phyloP scores from a whole-genome alignment of 2,113 vertebrate species.

The Syngnathus floridae region DNA sequence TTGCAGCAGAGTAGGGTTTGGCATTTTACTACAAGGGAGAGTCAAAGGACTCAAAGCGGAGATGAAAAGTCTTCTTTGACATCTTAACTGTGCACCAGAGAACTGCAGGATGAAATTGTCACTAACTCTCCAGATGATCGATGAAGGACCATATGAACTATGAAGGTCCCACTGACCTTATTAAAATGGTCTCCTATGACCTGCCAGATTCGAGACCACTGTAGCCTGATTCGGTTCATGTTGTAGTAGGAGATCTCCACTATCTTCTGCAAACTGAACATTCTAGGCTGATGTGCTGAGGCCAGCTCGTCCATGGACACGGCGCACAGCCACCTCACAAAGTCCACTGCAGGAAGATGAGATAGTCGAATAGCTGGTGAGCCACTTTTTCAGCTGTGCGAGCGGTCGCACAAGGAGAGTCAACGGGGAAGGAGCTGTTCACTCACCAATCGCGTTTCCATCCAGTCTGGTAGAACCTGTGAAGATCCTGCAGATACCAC shows the following conservation, averaged over 20 bases:
- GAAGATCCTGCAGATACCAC: conserved; percentile 80
- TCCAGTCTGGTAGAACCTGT: conserved; percentile 93
- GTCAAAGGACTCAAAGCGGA: too few species aligned
- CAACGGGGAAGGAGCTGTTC: not conserved
- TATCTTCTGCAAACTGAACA: conserved; percentile 98
- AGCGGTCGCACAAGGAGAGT: not conserved
- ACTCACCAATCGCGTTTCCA: conserved; percentile 92
- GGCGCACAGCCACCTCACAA: conserved; percentile 92
- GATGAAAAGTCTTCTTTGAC: too few species aligned
- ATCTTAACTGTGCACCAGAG: too few species aligned
- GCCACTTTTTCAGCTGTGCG: not conserved
- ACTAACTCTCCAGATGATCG: too few species aligned
- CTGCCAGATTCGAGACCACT: conserved; percentile 98
- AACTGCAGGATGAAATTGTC: too few species aligned
- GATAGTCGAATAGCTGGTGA: not conserved
- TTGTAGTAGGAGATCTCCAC: conserved; percentile 99
- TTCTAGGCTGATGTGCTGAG: conserved; percentile 87
- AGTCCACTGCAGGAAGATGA: conserved; percentile 78
- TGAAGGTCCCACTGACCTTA: conserved; percentile 72
- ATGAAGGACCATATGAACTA: too few species aligned
- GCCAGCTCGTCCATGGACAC: conserved; percentile 98
- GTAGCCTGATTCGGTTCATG: conserved; percentile 95
- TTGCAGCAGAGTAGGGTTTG: not conserved
- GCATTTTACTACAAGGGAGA: too few species aligned
- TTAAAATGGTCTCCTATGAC: conserved; percentile 98